Evolutionary conservation across 1,140 invertebrate genomes (phyloP).

Genomic region (Zaprionus vittiger): DNA sequence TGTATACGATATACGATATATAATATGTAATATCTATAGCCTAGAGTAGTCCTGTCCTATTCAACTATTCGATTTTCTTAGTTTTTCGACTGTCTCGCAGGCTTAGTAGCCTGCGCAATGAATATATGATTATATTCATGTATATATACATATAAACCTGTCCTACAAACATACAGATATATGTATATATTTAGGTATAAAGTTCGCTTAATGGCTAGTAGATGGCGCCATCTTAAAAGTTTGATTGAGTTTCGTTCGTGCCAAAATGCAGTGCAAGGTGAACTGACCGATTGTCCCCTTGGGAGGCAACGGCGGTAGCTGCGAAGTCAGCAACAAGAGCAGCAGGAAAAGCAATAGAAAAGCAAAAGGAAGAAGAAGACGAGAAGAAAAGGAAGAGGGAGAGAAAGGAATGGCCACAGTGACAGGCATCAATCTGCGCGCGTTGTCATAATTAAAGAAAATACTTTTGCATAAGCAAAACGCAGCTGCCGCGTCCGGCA

Average conservation of each 20-base stretch:
- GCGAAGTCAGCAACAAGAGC: background rate
- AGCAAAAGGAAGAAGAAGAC: background rate
- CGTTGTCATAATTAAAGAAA: constrained; percentile 53
- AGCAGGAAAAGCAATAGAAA: background rate
- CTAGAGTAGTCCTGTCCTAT: too few species aligned
- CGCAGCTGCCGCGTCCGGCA: constrained; percentile 30
- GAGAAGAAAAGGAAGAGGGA: background rate
- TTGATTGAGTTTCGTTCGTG: constrained; percentile 34
- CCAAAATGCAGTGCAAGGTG: constrained; percentile 25
- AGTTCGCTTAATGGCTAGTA: constrained; percentile 1
- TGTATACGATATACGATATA: background rate
- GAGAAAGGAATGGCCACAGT: background rate
- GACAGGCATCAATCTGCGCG: constrained; percentile 45
- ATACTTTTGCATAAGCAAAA: constrained; percentile 46
- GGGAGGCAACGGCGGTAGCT: constrained; percentile 1
- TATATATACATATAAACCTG: background rate
- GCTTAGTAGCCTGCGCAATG: too few species aligned
- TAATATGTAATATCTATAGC: background rate
- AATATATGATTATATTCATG: background rate
- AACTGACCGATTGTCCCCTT: background rate
- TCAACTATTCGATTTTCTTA: too few species aligned
- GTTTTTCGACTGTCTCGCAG: too few species aligned
- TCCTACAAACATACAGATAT: background rate
- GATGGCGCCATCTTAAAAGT: constrained; percentile 18
- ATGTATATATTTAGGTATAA: background rate